These are phyloP conservation scores for Macquaria ambigua DNA, from an alignment of 2,113 vertebrate species.

Conservation along the genomic window DNA sequence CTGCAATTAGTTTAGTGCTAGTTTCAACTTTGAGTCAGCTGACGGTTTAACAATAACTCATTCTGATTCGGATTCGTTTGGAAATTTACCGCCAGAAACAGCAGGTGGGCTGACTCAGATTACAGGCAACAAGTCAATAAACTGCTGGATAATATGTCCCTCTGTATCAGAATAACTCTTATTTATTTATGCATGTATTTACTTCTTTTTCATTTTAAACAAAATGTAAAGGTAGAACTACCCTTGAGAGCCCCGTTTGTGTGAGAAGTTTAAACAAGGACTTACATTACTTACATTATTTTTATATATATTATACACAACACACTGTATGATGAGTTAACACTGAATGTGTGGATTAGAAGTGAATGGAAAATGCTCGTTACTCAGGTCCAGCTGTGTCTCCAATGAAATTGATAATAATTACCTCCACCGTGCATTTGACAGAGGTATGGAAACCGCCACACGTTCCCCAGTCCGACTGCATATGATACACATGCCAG, in stretches of 20 bases:
- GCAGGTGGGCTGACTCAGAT: conserved; percentile 1
- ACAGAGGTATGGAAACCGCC: conserved; percentile 97
- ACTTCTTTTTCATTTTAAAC: no score
- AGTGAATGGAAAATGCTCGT: background rate
- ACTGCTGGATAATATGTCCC: background rate
- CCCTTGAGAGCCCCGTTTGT: background rate
- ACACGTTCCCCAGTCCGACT: conserved; percentile 95
- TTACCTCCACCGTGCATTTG: conserved; percentile 96
- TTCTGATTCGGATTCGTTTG: conserved; percentile 30
- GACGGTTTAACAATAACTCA: background rate
- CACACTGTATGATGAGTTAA: background rate
- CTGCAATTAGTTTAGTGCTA: conserved; percentile 5
- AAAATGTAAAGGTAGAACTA: background rate
- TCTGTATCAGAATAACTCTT: background rate
- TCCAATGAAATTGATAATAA: no score
- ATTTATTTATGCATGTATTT: background rate
- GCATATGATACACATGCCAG: conserved; percentile 95
- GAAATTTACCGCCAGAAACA: conserved; percentile 6
- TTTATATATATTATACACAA: background rate
- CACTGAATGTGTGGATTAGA: background rate
- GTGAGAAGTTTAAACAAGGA: background rate
- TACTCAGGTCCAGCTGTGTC: background rate
- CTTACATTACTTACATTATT: background rate
- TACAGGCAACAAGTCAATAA: conserved; percentile 1
- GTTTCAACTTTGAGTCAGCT: conserved; percentile 27